A percentile compares a stretch with the other conserved stretches of the same genome.
Evolutionary conservation across 2,113 vertebrate species (phyloP).

Genomic region (Seriola rivoliana): DNA sequence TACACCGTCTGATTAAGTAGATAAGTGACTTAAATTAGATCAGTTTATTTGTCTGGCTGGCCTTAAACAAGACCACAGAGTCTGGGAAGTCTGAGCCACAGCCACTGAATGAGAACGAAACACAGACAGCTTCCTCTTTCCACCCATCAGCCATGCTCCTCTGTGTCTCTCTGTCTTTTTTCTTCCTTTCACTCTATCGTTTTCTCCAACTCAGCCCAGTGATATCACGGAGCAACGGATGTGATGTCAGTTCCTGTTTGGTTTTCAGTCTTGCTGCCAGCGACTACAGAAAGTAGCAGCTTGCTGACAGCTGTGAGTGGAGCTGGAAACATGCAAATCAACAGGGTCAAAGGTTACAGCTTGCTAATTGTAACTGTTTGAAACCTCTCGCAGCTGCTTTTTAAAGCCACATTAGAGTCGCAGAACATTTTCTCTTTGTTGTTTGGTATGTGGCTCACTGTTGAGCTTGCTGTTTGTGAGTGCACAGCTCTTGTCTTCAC

Average conservation of each 20-base stretch:
- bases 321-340: conserved; percentile 82
- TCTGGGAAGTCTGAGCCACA: conserved; percentile 71
- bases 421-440: conserved; percentile 17
- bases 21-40: conserved; percentile 75
- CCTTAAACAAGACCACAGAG: conserved; percentile 79
- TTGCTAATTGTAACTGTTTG: conserved; percentile 52
- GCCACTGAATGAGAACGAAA: conserved; percentile 73
- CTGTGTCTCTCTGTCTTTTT: conserved; percentile 61
- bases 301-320: conserved; percentile 77
- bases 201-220: conserved; percentile 56
- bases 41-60: conserved; percentile 79
- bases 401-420: conserved; percentile 16
- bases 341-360: conserved; percentile 69
- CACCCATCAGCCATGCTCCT: conserved; percentile 70
- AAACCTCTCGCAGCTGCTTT: conserved; percentile 52
- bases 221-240: conserved; percentile 86
- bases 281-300: conserved; percentile 60
- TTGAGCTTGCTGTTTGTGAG: conserved; percentile 3
- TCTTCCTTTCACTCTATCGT: conserved; percentile 68
- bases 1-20: conserved; percentile 58
- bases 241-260: conserved; percentile 87
- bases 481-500: conserved; percentile 15
- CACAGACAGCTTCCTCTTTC: conserved; percentile 85
- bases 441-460: conserved; percentile 23
- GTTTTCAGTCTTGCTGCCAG: conserved; percentile 62